Evolutionary conservation across 2,113 vertebrate species (phyloP).

Genomic region (Melanocharis versteri): DNA sequence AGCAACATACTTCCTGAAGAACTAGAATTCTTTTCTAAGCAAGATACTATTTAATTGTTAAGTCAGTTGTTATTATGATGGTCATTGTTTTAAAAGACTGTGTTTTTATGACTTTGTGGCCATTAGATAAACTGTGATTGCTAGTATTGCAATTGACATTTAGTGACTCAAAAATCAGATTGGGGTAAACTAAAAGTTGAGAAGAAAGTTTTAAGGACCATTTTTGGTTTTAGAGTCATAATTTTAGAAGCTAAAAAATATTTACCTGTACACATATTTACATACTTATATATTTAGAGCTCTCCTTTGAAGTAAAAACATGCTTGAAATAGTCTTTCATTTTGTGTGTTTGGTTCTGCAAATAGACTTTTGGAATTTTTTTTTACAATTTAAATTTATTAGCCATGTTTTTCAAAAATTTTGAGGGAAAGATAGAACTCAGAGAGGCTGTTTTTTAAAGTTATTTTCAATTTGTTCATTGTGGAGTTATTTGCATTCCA

Average conservation of each 20-base stretch:
- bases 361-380: not conserved
- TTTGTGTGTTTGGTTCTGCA: not conserved
- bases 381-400: not conserved
- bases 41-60: not conserved
- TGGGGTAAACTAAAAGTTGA: not conserved
- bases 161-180: not conserved
- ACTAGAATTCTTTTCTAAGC: not conserved
- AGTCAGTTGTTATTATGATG: not conserved
- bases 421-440: not conserved
- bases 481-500: not conserved
- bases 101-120: not conserved
- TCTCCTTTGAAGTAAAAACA: not conserved
- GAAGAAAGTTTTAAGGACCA: not conserved
- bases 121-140: not conserved
- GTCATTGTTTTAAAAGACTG: not conserved
- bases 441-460: not conserved
- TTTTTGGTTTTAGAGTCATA: not conserved
- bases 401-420: not conserved
- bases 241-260: not conserved
- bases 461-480: not conserved
- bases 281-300: not conserved
- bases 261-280: fast-evolving
- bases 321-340: not conserved
- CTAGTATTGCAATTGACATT: not conserved
- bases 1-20: not conserved